A percentile compares a stretch with the other conserved stretches of the same genome.
Conservation (phyloP, 1,140 invertebrate species). For the Meteorus sp. region DNA sequence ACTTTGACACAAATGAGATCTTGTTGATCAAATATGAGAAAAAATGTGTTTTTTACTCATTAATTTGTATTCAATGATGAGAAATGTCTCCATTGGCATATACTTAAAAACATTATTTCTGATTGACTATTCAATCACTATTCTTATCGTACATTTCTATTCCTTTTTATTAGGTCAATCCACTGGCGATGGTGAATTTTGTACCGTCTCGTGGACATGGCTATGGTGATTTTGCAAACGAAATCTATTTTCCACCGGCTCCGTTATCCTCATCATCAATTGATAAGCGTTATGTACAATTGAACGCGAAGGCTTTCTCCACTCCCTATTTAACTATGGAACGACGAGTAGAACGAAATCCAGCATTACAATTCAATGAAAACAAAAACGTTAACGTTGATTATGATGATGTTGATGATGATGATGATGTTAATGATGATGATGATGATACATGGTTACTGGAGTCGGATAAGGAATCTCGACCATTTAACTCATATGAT, state of each 20-base stretch:
- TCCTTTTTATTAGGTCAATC: constrained; percentile 57
- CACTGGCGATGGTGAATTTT: constrained; percentile 77
- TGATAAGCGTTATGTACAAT: neutral
- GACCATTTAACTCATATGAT: no score
- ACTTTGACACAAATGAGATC: no score
- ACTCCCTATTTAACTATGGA: neutral
- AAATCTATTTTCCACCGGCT: constrained; percentile 73
- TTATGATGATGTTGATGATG: neutral
- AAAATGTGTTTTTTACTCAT: no score
- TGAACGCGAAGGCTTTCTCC: no score
- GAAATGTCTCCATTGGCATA: no score
- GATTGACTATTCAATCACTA: no score
- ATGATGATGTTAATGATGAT: neutral
- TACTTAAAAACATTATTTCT: no score
- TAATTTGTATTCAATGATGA: no score
- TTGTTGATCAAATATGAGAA: no score
- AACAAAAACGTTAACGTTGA: neutral
- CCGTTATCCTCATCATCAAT: neutral
- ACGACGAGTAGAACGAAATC: constrained; percentile 2
- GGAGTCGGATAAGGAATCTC: neutral
- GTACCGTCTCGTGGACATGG: constrained; percentile 70
- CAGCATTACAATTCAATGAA: constrained; percentile 4
- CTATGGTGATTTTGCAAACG: constrained; percentile 72
- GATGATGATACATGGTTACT: neutral
- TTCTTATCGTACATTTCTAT: no score